Conservation (phyloP, 2,888 invertebrate species). For the Mythimna loreyi region DNA sequence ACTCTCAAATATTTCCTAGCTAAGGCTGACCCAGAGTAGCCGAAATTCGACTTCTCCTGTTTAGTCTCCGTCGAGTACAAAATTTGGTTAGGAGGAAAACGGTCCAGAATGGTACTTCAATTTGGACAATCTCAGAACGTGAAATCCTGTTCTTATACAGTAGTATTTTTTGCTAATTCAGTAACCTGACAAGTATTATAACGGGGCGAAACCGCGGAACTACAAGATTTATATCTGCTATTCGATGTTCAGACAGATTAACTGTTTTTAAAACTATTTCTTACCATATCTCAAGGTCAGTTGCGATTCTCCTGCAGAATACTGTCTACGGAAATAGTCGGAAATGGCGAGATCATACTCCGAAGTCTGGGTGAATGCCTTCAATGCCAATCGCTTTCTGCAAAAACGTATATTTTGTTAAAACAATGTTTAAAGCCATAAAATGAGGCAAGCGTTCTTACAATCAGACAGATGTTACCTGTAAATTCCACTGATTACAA, state of each 20-base stretch:
- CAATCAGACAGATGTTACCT: conserved; percentile 30
- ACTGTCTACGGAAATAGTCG: conserved; percentile 98
- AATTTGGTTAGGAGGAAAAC: not conserved
- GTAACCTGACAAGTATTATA: too few species aligned
- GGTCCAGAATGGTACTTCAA: too few species aligned
- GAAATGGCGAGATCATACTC: conserved; percentile 98
- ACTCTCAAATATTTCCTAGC: not conserved
- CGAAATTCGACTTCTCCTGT: not conserved
- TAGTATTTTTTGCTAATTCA: too few species aligned
- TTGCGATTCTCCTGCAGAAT: conserved; percentile 94
- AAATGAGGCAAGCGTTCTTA: not conserved
- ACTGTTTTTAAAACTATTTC: conserved; percentile 31
- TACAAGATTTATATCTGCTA: too few species aligned
- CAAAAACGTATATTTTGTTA: conserved; percentile 61
- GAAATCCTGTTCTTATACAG: too few species aligned
- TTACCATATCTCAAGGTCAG: conserved; percentile 96
- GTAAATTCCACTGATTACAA: conserved; percentile 13
- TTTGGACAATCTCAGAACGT: too few species aligned
- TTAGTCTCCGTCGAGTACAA: not conserved
- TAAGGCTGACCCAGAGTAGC: not conserved
- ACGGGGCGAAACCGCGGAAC: too few species aligned
- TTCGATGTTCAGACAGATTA: not conserved
- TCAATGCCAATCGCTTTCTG: conserved; percentile 95
- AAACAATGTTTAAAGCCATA: not conserved
- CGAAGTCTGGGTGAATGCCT: conserved; percentile 99